These are phyloP conservation scores for Azemiops feae DNA, from an alignment of 2,113 vertebrate species.

Conservation along the genomic window DNA sequence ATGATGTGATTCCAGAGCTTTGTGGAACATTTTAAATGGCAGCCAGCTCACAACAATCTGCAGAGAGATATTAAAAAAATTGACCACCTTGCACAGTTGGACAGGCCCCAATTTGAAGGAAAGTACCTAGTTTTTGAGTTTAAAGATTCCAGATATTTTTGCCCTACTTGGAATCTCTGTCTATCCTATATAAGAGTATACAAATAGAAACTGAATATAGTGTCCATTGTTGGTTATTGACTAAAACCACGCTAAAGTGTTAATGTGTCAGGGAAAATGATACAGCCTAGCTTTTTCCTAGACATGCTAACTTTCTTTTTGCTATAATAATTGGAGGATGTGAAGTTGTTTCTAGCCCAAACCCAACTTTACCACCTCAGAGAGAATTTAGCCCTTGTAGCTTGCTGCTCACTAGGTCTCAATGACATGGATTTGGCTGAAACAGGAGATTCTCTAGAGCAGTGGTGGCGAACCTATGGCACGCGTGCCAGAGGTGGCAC, in stretches of 20 bases:
- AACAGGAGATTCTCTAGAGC: conserved; percentile 23
- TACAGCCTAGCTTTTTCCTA: background rate
- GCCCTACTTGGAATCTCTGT: background rate
- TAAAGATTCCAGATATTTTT: background rate
- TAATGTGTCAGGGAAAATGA: background rate
- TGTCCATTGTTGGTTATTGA: background rate
- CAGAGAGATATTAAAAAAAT: background rate
- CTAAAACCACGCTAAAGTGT: background rate
- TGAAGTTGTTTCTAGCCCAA: background rate
- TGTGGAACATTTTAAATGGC: background rate
- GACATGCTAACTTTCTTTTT: background rate
- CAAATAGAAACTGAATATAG: background rate
- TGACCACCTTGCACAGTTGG: too few species aligned
- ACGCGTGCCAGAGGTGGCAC: too few species aligned
- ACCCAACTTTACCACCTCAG: background rate
- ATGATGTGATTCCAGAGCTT: background rate
- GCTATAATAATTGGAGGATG: background rate
- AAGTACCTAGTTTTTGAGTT: background rate
- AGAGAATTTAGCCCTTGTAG: background rate
- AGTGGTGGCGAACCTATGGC: too few species aligned
- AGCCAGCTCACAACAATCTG: background rate
- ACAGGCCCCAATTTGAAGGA: background rate
- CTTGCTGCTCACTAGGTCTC: background rate
- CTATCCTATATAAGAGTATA: background rate
- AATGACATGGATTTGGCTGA: background rate